Evolutionary conservation across 30 jellyfish, hydroid and myxozoan species (phyloP).

Genomic region (Phacellophora camtschatica): DNA sequence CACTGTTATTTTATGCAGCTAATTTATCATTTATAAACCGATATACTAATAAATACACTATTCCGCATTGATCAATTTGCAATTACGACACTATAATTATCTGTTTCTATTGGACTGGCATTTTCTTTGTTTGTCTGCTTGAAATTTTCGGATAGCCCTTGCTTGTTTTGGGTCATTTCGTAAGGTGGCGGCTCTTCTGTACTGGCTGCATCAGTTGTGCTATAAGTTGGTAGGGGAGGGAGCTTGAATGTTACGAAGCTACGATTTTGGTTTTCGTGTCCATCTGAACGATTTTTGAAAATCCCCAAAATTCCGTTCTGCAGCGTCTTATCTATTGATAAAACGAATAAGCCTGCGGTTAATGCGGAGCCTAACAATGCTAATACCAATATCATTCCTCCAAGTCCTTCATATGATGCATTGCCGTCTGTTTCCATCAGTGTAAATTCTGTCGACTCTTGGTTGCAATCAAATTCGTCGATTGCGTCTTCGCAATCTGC

Average conservation of each 20-base stretch:
- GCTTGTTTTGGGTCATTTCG: too few species aligned
- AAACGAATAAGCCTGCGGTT: neutral
- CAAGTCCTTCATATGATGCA: neutral
- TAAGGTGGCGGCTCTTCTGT: neutral
- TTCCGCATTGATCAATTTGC: too few species aligned
- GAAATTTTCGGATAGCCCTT: too few species aligned
- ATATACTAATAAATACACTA: too few species aligned
- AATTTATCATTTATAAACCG: too few species aligned
- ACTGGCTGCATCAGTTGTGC: neutral
- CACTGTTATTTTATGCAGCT: too few species aligned
- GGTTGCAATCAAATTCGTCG: constrained; percentile 64
- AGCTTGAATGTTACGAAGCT: neutral
- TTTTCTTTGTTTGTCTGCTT: too few species aligned
- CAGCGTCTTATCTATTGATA: neutral
- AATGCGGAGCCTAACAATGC: constrained; percentile 6
- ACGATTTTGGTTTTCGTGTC: neutral
- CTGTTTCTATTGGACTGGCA: too few species aligned
- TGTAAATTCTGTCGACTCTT: neutral
- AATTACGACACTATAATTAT: too few species aligned
- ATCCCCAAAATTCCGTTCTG: neutral
- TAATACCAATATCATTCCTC: neutral
- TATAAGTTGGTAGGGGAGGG: neutral
- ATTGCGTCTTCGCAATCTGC: constrained; percentile 76
- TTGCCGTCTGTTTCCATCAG: neutral
- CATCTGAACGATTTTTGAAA: neutral